Base-by-base conservation (phyloP, 2,797 vertebrate species). In the Crax fasciolata region DNA sequence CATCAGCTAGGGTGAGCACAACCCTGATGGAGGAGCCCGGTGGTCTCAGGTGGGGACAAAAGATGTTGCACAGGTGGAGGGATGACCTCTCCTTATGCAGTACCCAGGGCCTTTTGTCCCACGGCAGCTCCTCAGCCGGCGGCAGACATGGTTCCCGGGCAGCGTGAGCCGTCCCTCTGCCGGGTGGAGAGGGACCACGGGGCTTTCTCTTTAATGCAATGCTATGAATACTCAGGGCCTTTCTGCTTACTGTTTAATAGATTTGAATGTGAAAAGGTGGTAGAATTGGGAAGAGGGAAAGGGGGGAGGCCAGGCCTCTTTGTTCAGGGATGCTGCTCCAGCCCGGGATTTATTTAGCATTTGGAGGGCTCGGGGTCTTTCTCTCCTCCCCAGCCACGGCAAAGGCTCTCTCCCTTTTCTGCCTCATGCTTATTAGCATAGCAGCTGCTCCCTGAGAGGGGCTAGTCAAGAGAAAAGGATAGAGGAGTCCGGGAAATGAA, bases 201-300 rank as follows among this genome's bases (percentile, higher is more conserved):
- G 84, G 93, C 92, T 94, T 86, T 96, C 90, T 93, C 83, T 98
- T 98, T 98, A 98, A 97, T 98, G 98, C 98, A 98, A 98, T 97
- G 97, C 98, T 97, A 98, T 98, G 98, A 98, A 98, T 97, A 98
- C 93, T 86, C 81, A 10, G 96, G 97, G 96, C 98, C 98, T 98
- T 98, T 98, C 98, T 98, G 98, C 98, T 98, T 97, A 61, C 98
- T 98, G 98, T 98, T 98, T 98, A 98, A 98, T 98, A 97, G 98
- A 99, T 99, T 99, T 99, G 98, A 99, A 99, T 99, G 98, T 98
- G 98, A 99, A 99, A 98, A 98, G 98, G 96, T 93, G 93, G 88
- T 93, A 97, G 96, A 98, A 97, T 96, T 96, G 96, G 98, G 97
- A 97, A 97, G 93, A 93, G 88, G 96, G 97, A 97, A 96, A 61